Base-by-base conservation (phyloP, 2,888 invertebrate species). In the Drosophila affinis region DNA sequence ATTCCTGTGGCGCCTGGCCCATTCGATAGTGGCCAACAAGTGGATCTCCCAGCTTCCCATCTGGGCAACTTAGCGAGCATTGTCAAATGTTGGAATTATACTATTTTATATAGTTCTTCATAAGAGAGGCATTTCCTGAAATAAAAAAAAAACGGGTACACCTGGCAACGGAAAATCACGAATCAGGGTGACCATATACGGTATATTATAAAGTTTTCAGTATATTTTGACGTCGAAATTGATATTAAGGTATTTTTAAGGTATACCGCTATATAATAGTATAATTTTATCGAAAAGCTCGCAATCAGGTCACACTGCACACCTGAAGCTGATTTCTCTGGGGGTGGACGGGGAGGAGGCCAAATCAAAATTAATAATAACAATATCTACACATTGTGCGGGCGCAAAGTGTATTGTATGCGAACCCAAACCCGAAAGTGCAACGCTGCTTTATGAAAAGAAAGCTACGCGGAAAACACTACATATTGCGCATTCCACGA, bases 1-100 rank as follows among this genome's bases (percentile, higher is more conserved):
- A 54, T 69, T 95, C 18, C 93, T 96, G 53, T 95, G 95, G 88
- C 93, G 93, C 81, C 83, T 94, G 54, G 94, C 94, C 0, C 94
- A 93, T 85, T 80, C 93, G 46, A 91, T 94, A 76, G 93, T 94
- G 4, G 47, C 57, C 0, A 34, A 12, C 18, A 58, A 27, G 59
- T 78, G 71, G 71, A 24, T 39, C 10, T 14, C 9, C 3, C 46
- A 68, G 39, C 29, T 24, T 24, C 24, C 24, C 5, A 24, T 24
- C 24, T 5, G 24, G 24, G 24, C 24, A 24, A 5, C 9, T 9
- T 29, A 29, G 27, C 7, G 2, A 7, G 27, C 27, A 29, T 2
- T 29, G 29, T 29, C 27, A 27, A 27, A 27, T 27, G 27, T 27
- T 7, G 0, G 3, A 29, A 29, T 2, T 2, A 29, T 0, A 29